A percentile compares a stretch with the other conserved stretches of the same genome.
Evolutionary conservation across 2,113 vertebrate genomes (phyloP).

Genomic region (Coryphaenoides rupestris): DNA sequence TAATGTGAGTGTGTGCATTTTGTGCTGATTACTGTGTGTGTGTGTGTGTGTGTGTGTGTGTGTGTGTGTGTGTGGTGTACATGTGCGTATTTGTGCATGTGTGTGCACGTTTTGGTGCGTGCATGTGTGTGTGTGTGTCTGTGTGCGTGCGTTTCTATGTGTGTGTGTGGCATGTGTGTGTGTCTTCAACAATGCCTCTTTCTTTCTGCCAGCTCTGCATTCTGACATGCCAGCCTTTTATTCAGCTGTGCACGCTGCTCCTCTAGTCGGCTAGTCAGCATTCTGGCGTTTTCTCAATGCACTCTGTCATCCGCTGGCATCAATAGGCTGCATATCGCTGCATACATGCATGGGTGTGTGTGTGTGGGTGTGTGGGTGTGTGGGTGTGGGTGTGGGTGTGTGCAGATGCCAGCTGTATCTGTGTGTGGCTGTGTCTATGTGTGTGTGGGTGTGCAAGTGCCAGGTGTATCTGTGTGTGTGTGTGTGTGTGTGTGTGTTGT

Average conservation of each 20-base stretch:
- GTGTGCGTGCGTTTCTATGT: constrained; percentile 4
- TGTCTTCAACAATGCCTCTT: constrained; percentile 51
- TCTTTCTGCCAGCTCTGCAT: constrained; percentile 64
- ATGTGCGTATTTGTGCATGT: not conserved
- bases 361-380: constrained; percentile 26
- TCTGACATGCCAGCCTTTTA: constrained; percentile 61
- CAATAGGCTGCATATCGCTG: constrained; percentile 50
- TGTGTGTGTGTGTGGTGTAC: not conserved
- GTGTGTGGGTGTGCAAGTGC: not conserved
- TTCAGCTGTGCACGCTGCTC: constrained; percentile 52
- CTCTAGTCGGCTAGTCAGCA: constrained; percentile 67
- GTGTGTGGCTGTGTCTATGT: not conserved
- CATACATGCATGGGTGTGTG: constrained; percentile 15
- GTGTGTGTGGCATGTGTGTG: constrained; percentile 26
- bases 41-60: not conserved
- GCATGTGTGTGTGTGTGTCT: constrained; percentile 39
- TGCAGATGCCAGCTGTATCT: not conserved
- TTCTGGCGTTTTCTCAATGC: constrained; percentile 65
- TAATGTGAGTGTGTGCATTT: not conserved
- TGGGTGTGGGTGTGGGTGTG: constrained; percentile 5
- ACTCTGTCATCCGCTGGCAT: constrained; percentile 64
- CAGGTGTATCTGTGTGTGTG: not conserved
- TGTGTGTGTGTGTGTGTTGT: too few relatives aligned
- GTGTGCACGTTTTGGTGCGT: too few relatives aligned
- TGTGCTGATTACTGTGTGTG: too few relatives aligned